Base-by-base conservation (phyloP, 2,888 invertebrate genomes). In the Nomada ruficornis region DNA sequence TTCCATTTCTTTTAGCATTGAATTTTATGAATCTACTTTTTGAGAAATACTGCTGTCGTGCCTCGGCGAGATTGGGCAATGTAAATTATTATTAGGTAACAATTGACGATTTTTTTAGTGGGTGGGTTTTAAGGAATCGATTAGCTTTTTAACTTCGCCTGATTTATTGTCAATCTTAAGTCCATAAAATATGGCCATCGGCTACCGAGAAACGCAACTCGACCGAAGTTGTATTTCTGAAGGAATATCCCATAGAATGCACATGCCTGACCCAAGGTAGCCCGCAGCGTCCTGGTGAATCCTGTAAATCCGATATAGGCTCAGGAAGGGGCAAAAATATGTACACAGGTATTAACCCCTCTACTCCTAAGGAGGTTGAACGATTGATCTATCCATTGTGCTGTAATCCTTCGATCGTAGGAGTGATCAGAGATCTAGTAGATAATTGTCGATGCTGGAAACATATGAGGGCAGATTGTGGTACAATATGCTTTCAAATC, bases 201-300 rank as follows among this genome's bases (percentile, higher is more conserved):
- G 44, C 11, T 20, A 55, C 20, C 60, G 20, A 11, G 18, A 5
- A 42, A 60, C 9, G 47, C n/a, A 44, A 62, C 50, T 65, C 59
- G 13, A 65, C 26, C 36, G 29, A 36, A 23, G 20, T 26, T 36
- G 13, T 60, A n/a, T 62, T n/a, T 44, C 23, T 2, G 42, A 26
- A 65, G 20, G 36, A 60, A 15, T 23, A 29, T 65, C 15, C 54
- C n/a, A 50, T 64, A 72, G 42, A 59, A 69, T 64, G 57, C n/a
- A 44, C 5, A 44, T 20, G 70, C 23, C 44, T 20, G 57, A 63
- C 20, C 5, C 57, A 64, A 54, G 86, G 69, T 75, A 81, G 80
- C 90, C 89, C 73, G 89, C 90, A 89, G 90, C 67, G 90, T 85
- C 78, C 89, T 88, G 88, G 83, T 86, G 84, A 57, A 57, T 80